These are phyloP conservation scores for Simalia tracyae DNA, from an alignment of 2,797 vertebrate genomes.

Conservation along the genomic window DNA sequence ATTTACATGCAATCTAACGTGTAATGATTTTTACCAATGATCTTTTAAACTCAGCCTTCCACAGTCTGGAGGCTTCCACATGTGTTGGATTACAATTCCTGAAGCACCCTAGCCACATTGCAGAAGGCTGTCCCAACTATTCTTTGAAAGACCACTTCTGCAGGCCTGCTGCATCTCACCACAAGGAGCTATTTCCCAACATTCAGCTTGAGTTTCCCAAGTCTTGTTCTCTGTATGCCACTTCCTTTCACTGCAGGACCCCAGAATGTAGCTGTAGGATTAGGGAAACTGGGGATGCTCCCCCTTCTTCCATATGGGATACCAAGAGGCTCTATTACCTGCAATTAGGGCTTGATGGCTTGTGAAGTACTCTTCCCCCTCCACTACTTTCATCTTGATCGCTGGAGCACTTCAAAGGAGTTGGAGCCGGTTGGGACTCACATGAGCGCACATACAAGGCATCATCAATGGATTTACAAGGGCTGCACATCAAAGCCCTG, in stretches of 20 bases:
- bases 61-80: not conserved
- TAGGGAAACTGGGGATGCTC: slow-evolving; percentile 37
- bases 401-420: slow-evolving; percentile 76
- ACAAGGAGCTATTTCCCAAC: slow-evolving; percentile 38
- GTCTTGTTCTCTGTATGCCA: slow-evolving; percentile 46
- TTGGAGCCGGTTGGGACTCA: slow-evolving; percentile 65
- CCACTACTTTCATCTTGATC: slow-evolving; percentile 75
- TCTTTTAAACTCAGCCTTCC: not conserved
- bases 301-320: slow-evolving; percentile 45
- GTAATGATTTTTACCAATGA: not conserved
- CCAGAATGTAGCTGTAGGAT: slow-evolving; percentile 37
- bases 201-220: slow-evolving; percentile 37
- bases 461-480: slow-evolving; percentile 49
- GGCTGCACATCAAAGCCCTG: slow-evolving; percentile 66
- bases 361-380: slow-evolving; percentile 69
- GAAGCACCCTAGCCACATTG: not conserved
- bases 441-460: slow-evolving; percentile 65
- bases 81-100: not conserved
- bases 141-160: not conserved
- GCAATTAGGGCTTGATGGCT: slow-evolving; percentile 77
- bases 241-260: slow-evolving; percentile 15
- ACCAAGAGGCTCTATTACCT: slow-evolving; percentile 68
- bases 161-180: not conserved
- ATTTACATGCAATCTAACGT: not conserved
- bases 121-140: not conserved